Evolutionary conservation across 1,140 invertebrate genomes (phyloP).

Genomic region (Dendroctonus valens): DNA sequence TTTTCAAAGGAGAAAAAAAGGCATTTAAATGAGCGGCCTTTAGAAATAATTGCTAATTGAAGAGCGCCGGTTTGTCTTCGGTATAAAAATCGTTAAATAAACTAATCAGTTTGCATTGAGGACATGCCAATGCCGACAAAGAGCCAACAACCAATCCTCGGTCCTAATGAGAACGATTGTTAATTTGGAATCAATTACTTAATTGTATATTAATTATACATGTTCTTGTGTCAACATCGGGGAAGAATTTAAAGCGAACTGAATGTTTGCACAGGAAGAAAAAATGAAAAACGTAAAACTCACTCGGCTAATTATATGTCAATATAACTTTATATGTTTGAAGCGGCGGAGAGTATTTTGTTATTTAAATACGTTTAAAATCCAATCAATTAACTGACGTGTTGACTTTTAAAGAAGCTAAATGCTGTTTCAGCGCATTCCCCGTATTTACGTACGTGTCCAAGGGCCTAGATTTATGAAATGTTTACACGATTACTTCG

Average conservation of each 20-base stretch:
- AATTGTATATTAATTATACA: conserved; percentile 19
- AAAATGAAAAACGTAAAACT: conserved; percentile 7
- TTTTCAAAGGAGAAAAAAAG: too few species aligned
- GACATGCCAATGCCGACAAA: conserved; percentile 9
- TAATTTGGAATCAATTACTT: conserved; percentile 16
- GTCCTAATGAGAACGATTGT: conserved; percentile 10
- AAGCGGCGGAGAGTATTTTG: conserved; percentile 27
- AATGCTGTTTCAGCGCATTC: conserved; percentile 27
- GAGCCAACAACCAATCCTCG: conserved; percentile 2
- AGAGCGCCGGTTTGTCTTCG: too few species aligned
- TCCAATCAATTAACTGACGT: conserved; percentile 39
- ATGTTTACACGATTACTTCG: conserved; percentile 22
- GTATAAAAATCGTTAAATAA: too few species aligned
- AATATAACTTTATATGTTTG: conserved; percentile 24
- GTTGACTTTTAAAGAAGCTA: conserved; percentile 38
- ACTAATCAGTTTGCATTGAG: conserved; percentile 4
- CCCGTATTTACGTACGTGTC: conserved; percentile 39
- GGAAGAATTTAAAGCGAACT: conserved; percentile 21
- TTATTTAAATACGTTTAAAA: conserved; percentile 40
- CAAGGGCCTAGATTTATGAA: conserved; percentile 35
- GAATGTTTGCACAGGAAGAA: conserved; percentile 17
- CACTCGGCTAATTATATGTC: conserved; percentile 35
- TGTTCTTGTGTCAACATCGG: conserved; percentile 18
- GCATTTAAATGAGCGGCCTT: too few species aligned
- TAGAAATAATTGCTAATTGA: too few species aligned